Evolutionary conservation across 23 tunicate genomes (phyloP).

Genomic region (Oikopleura vanhoeffeni): DNA sequence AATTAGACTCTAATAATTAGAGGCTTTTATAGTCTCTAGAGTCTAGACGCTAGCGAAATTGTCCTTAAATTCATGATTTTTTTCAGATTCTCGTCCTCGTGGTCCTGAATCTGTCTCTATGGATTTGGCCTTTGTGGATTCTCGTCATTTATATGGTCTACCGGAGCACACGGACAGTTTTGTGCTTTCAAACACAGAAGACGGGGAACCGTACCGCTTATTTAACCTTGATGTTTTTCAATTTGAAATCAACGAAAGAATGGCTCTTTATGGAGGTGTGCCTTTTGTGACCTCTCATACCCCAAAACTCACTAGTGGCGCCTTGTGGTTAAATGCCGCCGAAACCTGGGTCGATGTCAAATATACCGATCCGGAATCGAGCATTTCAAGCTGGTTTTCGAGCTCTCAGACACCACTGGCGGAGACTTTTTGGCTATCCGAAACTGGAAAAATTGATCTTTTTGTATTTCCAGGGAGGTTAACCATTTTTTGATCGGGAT

Average conservation of each 20-base stretch:
- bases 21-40: too few species aligned
- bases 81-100: neutral
- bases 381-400: neutral
- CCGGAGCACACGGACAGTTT: slow-evolving; percentile 82
- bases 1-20: too few species aligned
- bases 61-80: too few species aligned
- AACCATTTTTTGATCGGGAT: too few species aligned
- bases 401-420: neutral
- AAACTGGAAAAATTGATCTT: slow-evolving; percentile 69
- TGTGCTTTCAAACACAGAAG: slow-evolving; percentile 43
- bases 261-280: slow-evolving; percentile 68
- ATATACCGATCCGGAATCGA: neutral
- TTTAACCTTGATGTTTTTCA: slow-evolving; percentile 89
- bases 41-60: too few species aligned
- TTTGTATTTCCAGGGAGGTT: slow-evolving; percentile 48
- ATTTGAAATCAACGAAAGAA: slow-evolving; percentile 59
- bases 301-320: slow-evolving; percentile 56
- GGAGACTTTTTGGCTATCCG: slow-evolving; percentile 52
- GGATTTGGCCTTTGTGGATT: slow-evolving; percentile 65
- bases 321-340: slow-evolving; percentile 90
- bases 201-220: slow-evolving; percentile 72
- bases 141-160: slow-evolving; percentile 62
- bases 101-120: slow-evolving; percentile 88
- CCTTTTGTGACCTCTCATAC: slow-evolving; percentile 83
- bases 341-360: slow-evolving; percentile 94